Percentiles rank a stretch among this genome's conserved stretches.
Conservation (phyloP, 2,797 vertebrate species). For the Chelmon rostratus region DNA sequence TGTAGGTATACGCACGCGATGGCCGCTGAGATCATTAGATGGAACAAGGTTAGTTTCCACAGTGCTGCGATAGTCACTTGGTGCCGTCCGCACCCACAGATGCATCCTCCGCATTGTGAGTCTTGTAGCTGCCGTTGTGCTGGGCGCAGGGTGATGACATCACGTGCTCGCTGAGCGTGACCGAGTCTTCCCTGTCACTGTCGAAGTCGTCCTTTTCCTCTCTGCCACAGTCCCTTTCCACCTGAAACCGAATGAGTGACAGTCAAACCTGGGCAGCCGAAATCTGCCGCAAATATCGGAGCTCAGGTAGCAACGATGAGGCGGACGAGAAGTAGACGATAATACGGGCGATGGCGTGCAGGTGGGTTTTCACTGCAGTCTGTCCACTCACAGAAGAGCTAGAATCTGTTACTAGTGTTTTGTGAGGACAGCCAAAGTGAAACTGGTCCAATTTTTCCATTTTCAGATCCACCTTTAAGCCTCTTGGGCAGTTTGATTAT, state of each 20-base stretch:
- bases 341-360: background rate
- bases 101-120: constrained; percentile 72
- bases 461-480: background rate
- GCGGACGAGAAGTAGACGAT: background rate
- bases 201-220: constrained; percentile 69
- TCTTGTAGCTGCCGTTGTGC: constrained; percentile 92
- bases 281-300: background rate
- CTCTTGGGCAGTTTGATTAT: background rate
- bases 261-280: background rate
- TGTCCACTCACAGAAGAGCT: too few relatives aligned
- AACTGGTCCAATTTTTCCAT: too few relatives aligned
- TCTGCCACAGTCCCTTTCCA: constrained; percentile 83
- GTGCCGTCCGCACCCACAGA: constrained; percentile 73
- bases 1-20: background rate
- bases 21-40: background rate
- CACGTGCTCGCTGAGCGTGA: constrained; percentile 74
- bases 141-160: constrained; percentile 81
- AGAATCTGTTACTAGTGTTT: too few relatives aligned
- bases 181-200: constrained; percentile 84
- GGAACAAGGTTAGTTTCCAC: background rate
- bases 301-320: background rate
- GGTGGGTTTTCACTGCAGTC: too few relatives aligned
- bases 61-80: constrained; percentile 67
- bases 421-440: background rate
- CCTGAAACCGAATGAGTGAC: constrained; percentile 56